Evolutionary conservation across 2,888 invertebrate species (phyloP), one percentile per base, ranked within the genome.

Genomic region (Apodemia hepburni): DNA sequence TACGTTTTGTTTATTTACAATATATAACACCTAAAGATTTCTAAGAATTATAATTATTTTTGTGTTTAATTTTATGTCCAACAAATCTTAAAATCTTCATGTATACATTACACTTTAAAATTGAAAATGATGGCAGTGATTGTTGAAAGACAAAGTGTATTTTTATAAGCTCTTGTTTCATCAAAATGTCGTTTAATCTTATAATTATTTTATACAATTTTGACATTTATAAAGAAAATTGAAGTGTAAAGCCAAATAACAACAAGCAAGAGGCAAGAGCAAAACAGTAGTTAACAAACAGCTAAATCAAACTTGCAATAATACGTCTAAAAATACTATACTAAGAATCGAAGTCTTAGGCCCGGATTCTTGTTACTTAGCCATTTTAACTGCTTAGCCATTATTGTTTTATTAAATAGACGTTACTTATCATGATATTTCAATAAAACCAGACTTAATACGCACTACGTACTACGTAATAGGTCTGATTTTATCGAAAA

Each of bases 111-210:
- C 12, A 54, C 54, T 12, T 22, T 54, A 54, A 54, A 54, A 54
- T 27, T 49, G 18, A 54, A 22, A 1, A 54, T 27, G 27, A 54
- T 54, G 54, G 54, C 54, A 54, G 54, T 54, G 54, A 54, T 54
- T 54, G 27, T 27, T 54, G 54, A 54, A 54, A 18, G 54, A 54
- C 54, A 18, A 54, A 12, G 54, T 27, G 11, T 54, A 54, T 27
- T 54, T 54, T 27, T 22, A 54, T 54, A 54, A 54, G 27, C 54
- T 54, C 54, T 54, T 54, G 15, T 15, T 15, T 42, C 15, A 42
- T 42, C 15, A 15, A 42, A 42, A 42, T 4, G 15, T 42, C 42
- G 15, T 42, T 42, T 42, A 42, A 12, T 15, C 5, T 42, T 42
- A 42, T 42, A 15, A 42, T 5, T 42, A 42, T 5, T 12, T 15